These are phyloP conservation scores for Emydocephalus ijimae DNA, from an alignment of 2,113 vertebrate species.

Conservation along the genomic window DNA sequence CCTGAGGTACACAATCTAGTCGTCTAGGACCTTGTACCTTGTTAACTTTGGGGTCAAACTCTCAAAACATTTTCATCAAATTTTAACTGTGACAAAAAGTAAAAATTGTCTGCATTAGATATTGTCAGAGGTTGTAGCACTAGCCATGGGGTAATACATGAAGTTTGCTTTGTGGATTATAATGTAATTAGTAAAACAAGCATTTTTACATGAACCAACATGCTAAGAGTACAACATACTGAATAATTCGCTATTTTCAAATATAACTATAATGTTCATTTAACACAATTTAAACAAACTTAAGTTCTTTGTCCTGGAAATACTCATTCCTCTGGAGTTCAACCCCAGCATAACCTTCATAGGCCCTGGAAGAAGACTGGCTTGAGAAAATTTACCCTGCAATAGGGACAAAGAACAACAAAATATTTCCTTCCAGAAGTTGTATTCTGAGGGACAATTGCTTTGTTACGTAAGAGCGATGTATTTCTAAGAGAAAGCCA, in stretches of 20 bases:
- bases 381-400: background rate
- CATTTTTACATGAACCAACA: background rate
- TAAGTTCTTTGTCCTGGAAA: background rate
- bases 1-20: background rate
- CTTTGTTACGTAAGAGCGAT: background rate
- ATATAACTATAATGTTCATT: background rate
- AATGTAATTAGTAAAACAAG: background rate
- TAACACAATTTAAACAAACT: background rate
- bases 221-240: background rate
- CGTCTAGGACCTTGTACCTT: background rate
- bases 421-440: background rate
- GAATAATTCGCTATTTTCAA: background rate
- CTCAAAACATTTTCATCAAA: background rate
- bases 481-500: background rate
- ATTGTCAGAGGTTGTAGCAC: background rate
- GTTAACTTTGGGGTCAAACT: background rate
- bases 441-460: background rate
- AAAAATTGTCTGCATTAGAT: background rate
- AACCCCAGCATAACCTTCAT: background rate
- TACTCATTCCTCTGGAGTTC: background rate
- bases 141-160: background rate
- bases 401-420: background rate
- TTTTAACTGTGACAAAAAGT: background rate
- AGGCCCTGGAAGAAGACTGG: background rate
- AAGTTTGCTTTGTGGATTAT: background rate